Evolutionary conservation across 2,113 vertebrate genomes (phyloP).

Genomic region (Tyto alba): DNA sequence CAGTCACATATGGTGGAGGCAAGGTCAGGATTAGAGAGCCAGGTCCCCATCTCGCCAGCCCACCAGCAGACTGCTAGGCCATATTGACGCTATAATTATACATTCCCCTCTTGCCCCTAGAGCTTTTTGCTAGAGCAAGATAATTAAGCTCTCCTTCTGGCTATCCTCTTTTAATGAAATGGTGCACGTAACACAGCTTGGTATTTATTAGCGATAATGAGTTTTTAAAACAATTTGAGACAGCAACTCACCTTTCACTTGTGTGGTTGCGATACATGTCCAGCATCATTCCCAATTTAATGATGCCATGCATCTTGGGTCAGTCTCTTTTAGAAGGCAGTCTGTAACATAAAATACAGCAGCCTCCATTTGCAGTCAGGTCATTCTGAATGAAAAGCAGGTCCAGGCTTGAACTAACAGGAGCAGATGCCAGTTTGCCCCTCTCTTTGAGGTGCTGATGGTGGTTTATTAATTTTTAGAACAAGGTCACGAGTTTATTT

Average conservation of each 20-base stretch:
- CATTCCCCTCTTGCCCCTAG: neutral
- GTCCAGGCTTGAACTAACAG: neutral
- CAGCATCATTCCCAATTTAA: neutral
- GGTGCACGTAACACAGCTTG: neutral
- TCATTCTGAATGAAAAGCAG: conserved; percentile 7
- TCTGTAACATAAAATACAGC: neutral
- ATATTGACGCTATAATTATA: neutral
- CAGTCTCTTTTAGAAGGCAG: neutral
- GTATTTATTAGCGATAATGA: conserved; percentile 46
- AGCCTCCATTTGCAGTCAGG: neutral
- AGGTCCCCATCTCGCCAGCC: rapidly evolving
- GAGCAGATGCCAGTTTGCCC: neutral
- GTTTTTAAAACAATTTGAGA: conserved; percentile 32
- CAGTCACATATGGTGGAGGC: neutral
- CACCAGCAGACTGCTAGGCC: neutral
- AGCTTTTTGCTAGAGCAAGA: neutral
- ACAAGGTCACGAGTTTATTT: conserved; percentile 23
- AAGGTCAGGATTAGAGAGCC: neutral
- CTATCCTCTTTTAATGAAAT: conserved; percentile 1
- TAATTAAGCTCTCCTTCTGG: conserved; percentile 39
- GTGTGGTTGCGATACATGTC: neutral
- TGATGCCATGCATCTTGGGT: neutral
- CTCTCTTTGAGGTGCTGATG: neutral
- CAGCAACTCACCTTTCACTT: conserved; percentile 39
- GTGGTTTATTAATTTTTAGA: conserved; percentile 28